phyloP scores from a whole-genome alignment of 2,113 vertebrate genomes.

The Apodemus speciosus region DNA sequence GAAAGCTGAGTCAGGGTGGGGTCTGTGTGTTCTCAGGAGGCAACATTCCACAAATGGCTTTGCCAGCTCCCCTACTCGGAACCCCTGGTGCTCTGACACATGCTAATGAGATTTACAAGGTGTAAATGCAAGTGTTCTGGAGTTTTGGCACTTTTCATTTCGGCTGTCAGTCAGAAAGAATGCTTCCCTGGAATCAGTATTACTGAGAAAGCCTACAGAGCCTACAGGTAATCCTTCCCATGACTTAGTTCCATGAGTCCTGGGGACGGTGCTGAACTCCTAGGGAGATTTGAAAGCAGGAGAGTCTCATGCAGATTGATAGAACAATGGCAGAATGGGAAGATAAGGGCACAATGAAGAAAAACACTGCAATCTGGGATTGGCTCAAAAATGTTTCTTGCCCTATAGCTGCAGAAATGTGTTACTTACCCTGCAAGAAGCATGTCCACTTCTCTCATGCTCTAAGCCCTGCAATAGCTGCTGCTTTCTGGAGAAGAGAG shows the following conservation, averaged over 20 bases:
- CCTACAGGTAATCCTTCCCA: background rate
- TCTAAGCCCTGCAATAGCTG: background rate
- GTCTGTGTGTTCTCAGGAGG: background rate
- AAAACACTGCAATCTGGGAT: slow-evolving; percentile 1
- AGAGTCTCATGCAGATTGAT: background rate
- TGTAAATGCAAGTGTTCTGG: slow-evolving; percentile 51
- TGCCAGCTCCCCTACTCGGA: background rate
- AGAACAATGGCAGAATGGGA: background rate
- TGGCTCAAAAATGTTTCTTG: background rate
- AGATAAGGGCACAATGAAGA: background rate
- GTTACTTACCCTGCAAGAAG: background rate
- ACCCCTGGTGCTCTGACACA: background rate
- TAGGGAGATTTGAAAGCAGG: background rate
- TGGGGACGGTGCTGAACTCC: background rate
- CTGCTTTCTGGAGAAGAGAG: background rate
- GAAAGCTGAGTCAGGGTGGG: background rate
- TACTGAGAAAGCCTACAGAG: background rate
- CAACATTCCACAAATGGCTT: background rate
- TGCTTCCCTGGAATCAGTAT: background rate
- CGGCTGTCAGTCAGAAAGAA: slow-evolving; percentile 8
- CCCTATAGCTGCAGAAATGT: background rate
- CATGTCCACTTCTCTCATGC: background rate
- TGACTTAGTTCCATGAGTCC: background rate
- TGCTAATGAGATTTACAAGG: slow-evolving; percentile 67
- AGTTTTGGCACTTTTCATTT: slow-evolving; percentile 31